Percentiles rank a stretch among this genome's conserved stretches.
Evolutionary conservation across 2,113 vertebrate species (phyloP).

Genomic region (Calidris pugnax): DNA sequence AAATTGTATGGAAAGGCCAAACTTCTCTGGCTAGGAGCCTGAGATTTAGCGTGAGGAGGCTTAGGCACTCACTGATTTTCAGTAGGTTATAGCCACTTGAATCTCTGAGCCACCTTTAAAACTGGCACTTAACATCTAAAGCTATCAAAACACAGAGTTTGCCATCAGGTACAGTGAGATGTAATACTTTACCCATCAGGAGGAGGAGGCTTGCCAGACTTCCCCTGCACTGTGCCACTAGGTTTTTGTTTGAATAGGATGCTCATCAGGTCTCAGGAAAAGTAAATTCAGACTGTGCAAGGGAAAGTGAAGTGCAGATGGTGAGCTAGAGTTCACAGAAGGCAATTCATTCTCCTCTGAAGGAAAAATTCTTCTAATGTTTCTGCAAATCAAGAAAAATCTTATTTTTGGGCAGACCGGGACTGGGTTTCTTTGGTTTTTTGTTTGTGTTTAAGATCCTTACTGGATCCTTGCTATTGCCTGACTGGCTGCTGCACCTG

Average conservation of each 20-base stretch:
- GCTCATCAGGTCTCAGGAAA: background rate
- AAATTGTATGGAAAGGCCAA: background rate
- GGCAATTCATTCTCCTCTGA: background rate
- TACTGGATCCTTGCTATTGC: background rate
- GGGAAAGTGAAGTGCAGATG: background rate
- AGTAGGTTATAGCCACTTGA: background rate
- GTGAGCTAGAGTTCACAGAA: background rate
- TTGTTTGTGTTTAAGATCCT: background rate
- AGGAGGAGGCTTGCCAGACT: background rate
- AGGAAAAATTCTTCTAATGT: background rate
- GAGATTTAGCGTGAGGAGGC: background rate
- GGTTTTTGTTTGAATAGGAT: background rate
- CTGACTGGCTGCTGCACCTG: background rate
- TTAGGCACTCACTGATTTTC: background rate
- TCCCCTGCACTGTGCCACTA: background rate
- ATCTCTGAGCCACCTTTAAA: background rate
- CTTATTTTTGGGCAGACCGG: background rate
- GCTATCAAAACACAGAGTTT: background rate
- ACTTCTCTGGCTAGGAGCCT: background rate
- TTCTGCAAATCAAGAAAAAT: background rate
- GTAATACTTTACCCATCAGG: background rate
- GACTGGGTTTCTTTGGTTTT: rapidly evolving
- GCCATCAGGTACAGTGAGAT: background rate
- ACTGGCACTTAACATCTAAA: background rate
- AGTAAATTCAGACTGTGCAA: background rate